These are phyloP conservation scores for Brachionus koreanus DNA, from an alignment of 1,140 invertebrate species.

Conservation along the genomic window DNA sequence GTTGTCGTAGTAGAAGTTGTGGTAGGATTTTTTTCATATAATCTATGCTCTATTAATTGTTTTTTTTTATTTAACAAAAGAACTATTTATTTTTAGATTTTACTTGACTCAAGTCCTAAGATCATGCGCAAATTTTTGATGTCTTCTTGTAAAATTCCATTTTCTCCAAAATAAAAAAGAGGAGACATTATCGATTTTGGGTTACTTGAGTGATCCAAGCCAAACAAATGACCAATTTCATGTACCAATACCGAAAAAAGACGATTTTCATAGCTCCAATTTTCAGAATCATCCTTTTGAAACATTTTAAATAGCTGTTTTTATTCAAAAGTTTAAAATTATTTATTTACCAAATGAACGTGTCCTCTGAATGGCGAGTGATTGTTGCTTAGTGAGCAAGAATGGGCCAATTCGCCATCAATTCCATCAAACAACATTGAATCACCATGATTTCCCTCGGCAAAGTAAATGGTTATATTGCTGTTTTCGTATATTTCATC, in stretches of 20 bases:
- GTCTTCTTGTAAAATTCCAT: conserved; percentile 31
- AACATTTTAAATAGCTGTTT: not conserved
- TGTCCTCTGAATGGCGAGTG: conserved; percentile 41
- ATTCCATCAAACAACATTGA: conserved; percentile 42
- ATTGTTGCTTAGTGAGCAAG: conserved; percentile 33
- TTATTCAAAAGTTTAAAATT: not conserved
- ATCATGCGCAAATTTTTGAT: conserved; percentile 38
- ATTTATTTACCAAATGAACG: conserved; percentile 25
- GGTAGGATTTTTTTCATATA: not conserved
- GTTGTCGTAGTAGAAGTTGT: not conserved
- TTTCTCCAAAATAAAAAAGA: conserved; percentile 5
- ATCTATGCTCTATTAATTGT: not conserved
- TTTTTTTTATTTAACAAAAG: not conserved
- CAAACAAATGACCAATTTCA: conserved; percentile 42
- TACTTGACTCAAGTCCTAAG: conserved; percentile 32
- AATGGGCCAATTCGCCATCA: conserved; percentile 44
- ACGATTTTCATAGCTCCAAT: conserved; percentile 11
- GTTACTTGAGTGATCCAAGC: conserved; percentile 40
- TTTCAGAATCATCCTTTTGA: conserved; percentile 32
- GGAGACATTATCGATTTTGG: conserved; percentile 43
- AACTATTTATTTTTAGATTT: not conserved
- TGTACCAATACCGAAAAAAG: conserved; percentile 15
- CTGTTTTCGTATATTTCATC: conserved; percentile 39
- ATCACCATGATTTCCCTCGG: conserved; percentile 40
- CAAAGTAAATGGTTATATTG: conserved; percentile 43